phyloP scores from a whole-genome alignment of 2,797 vertebrate species.

The Sebastes taczanowskii region DNA sequence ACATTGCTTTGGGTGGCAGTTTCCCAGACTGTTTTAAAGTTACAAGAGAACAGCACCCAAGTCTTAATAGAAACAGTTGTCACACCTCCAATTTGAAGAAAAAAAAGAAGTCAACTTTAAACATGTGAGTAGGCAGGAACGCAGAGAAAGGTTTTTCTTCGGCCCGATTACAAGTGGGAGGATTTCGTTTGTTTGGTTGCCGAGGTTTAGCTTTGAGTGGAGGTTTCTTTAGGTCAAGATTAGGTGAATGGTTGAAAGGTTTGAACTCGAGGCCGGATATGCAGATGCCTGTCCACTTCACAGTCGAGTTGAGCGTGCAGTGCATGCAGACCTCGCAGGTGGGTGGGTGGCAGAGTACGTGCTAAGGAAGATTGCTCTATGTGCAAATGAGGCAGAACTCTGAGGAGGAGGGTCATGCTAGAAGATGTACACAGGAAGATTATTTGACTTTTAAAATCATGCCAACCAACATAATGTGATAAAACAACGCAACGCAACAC shows the following conservation, averaged over 20 bases:
- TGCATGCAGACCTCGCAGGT: slow-evolving; percentile 85
- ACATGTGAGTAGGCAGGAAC: slow-evolving; percentile 81
- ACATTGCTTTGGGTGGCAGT: slow-evolving; percentile 22
- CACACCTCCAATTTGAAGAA: slow-evolving; percentile 49
- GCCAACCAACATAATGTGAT: slow-evolving; percentile 99
- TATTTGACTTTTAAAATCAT: slow-evolving; percentile 99
- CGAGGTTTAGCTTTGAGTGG: slow-evolving; percentile 14
- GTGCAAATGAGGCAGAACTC: slow-evolving; percentile 94
- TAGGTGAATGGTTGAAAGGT: slow-evolving; percentile 45
- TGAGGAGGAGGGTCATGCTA: slow-evolving; percentile 99
- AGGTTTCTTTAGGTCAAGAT: slow-evolving; percentile 38
- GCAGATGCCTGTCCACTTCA: slow-evolving; percentile 85
- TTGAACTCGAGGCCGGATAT: slow-evolving; percentile 60
- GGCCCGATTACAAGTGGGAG: slow-evolving; percentile 36
- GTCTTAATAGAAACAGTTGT: slow-evolving; percentile 58
- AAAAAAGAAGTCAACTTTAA: slow-evolving; percentile 72
- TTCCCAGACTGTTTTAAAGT: slow-evolving; percentile 47
- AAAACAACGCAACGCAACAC: slow-evolving; percentile 97
- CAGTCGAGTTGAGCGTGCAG: slow-evolving; percentile 85
- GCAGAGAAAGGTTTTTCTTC: slow-evolving; percentile 28
- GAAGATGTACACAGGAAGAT: slow-evolving; percentile 99
- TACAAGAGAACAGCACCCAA: slow-evolving; percentile 83
- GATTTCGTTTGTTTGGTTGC: slow-evolving; percentile 30
- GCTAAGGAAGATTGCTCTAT: slow-evolving; percentile 79
- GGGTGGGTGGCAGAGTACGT: slow-evolving; percentile 78